phyloP scores from a whole-genome alignment of 2,888 invertebrate species.

The Belgica antarctica region DNA sequence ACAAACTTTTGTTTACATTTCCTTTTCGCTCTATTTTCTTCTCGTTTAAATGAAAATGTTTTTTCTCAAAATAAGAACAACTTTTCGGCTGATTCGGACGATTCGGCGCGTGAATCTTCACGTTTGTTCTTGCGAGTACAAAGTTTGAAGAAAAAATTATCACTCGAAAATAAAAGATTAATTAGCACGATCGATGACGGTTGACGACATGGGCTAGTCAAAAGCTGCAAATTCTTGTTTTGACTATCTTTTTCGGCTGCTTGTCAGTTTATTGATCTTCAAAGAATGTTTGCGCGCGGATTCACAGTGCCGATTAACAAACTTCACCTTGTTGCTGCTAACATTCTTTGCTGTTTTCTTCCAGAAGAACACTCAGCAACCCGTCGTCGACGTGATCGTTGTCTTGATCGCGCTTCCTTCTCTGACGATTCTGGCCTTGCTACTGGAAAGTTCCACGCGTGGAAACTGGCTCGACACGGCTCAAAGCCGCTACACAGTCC shows the following conservation, averaged over 20 bases:
- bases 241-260: background rate
- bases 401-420: conserved; percentile 55
- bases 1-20: too few species aligned
- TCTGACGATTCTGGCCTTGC: conserved; percentile 54
- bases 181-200: conserved; percentile 3
- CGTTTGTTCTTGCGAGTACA: background rate
- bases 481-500: conserved; percentile 49
- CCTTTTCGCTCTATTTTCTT: background rate
- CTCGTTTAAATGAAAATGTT: background rate
- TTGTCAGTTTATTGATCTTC: background rate
- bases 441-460: conserved; percentile 55
- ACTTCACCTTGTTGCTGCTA: background rate
- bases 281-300: too few species aligned
- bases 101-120: background rate
- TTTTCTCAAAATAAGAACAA: background rate
- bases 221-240: background rate
- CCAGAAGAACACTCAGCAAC: conserved; percentile 38
- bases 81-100: background rate
- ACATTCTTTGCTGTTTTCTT: background rate
- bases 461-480: conserved; percentile 51
- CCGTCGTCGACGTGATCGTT: conserved; percentile 53
- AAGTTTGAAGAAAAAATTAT: background rate
- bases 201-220: background rate
- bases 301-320: background rate
- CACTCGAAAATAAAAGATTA: conserved; percentile 11